Conservation (phyloP, 2,888 invertebrate species). For the Norana najaformis region DNA sequence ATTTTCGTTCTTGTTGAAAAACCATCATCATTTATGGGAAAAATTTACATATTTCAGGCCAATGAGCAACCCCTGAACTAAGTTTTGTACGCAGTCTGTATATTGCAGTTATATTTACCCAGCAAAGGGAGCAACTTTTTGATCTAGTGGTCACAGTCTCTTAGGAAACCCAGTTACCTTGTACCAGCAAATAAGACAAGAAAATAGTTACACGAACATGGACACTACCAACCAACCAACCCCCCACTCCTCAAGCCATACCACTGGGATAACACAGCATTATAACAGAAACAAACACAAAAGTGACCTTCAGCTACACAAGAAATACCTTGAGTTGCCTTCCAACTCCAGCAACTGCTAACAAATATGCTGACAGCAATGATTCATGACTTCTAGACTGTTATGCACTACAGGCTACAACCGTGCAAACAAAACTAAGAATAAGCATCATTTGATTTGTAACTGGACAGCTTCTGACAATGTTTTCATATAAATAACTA, state of each 20-base stretch:
- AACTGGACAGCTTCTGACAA: too few species aligned
- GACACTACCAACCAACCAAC: background rate
- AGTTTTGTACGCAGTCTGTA: background rate
- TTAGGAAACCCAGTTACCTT: background rate
- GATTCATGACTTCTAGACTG: too few species aligned
- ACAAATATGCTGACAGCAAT: background rate
- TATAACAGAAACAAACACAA: background rate
- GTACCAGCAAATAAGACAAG: too few species aligned
- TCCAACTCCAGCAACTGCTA: background rate
- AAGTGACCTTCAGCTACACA: background rate
- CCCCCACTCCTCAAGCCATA: background rate
- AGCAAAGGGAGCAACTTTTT: background rate
- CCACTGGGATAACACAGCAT: background rate
- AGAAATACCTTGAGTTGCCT: background rate
- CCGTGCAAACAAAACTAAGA: too few species aligned
- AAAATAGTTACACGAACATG: background rate
- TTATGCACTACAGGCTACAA: too few species aligned
- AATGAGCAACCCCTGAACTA: too few species aligned
- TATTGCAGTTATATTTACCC: background rate
- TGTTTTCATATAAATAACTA: too few species aligned
- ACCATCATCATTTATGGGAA: constrained; percentile 1
- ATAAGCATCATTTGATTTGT: too few species aligned
- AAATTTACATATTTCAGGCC: background rate
- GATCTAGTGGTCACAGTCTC: background rate
- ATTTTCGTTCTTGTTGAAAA: background rate